Evolutionary conservation across 2,797 vertebrate species (phyloP), one percentile per base, ranked within the genome.

Genomic region (Epinephelus coioides): DNA sequence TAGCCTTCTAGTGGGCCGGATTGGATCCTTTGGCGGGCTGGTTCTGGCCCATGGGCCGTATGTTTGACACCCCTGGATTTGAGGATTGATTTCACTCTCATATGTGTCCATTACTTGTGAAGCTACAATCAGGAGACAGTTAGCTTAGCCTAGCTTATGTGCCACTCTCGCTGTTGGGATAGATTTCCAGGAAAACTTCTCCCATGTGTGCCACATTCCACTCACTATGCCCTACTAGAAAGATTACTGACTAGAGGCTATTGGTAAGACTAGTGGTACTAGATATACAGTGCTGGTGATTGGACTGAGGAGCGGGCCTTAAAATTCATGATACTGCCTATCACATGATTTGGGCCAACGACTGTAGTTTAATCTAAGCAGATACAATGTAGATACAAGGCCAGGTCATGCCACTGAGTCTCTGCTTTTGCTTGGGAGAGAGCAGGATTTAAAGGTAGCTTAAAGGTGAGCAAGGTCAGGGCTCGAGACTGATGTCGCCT

Each of bases 401-500:
- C 30, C 6, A 14, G 56, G 30, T 51, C 18, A 19, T 19, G 47
- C 47, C 47, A 49, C 47, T 49, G 47, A 17, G 49, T 44, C 17
- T n/a, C 50, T 44, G 17, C 21, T 44, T 59, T 60, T 67, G 63
- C 64, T 51, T 21, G 19, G 54, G 5, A 53, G 47, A 17, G 17
- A 60, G 53, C 5, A 7, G 64, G 47, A 53, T 60, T 76, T 53
- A 67, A 34, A 59, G 15, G 55, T 47, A 46, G 64, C 23, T 76
- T 60, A 44, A 57, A 51, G 55, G 18, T 51, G 44, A 21, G 23
- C 66, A 43, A 71, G 49, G 21, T 81, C 27, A 55, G 55, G 10
- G 67, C n/a, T 34, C 5, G 10, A 71, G 27, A 44, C 19, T 21
- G 9, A 25, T 27, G n/a, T 60, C n/a, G 6, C 17, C 65, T 68